These are phyloP conservation scores for Hydra vulgaris DNA, from an alignment of 30 jellyfish, hydroid and myxozoan genomes.

Conservation along the genomic window DNA sequence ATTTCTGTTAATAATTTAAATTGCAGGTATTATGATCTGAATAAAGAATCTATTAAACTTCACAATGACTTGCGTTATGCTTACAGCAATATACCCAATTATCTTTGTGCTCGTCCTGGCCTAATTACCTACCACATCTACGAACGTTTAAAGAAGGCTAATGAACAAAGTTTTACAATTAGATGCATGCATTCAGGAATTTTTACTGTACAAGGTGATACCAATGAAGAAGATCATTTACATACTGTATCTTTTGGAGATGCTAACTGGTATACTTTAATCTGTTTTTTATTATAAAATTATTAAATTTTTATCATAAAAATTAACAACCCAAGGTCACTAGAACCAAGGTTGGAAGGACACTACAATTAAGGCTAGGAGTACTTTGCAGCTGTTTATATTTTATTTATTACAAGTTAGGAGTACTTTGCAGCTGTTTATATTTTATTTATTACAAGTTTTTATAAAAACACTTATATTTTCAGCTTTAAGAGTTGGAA, in stretches of 20 bases:
- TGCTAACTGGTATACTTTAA: conserved; percentile 1
- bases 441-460: too few relatives aligned
- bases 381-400: too few relatives aligned
- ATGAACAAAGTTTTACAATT: conserved; percentile 16
- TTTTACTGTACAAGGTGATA: conserved; percentile 27
- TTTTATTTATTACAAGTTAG: too few relatives aligned
- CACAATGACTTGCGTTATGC: conserved; percentile 26
- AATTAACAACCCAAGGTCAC: too few relatives aligned
- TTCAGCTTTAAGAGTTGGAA: too few relatives aligned
- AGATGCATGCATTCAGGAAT: conserved; percentile 29
- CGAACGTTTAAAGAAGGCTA: conserved; percentile 26
- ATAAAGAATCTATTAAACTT: conserved; percentile 23
- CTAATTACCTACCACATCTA: conserved; percentile 27
- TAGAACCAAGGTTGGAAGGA: too few relatives aligned
- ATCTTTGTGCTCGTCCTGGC: conserved; percentile 30
- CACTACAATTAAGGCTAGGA: too few relatives aligned
- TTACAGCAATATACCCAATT: conserved; percentile 25
- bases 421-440: too few relatives aligned
- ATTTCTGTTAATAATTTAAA: too few relatives aligned
- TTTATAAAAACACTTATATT: too few relatives aligned
- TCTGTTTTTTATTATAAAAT: neutral
- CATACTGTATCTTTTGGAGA: conserved; percentile 38
- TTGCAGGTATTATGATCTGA: conserved; percentile 23
- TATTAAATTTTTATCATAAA: too few relatives aligned
- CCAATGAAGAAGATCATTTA: conserved; percentile 14